Percentiles rank a stretch among this genome's conserved stretches.
Evolutionary conservation across 2,113 vertebrate genomes (phyloP).

Genomic region (Pipra filicauda): DNA sequence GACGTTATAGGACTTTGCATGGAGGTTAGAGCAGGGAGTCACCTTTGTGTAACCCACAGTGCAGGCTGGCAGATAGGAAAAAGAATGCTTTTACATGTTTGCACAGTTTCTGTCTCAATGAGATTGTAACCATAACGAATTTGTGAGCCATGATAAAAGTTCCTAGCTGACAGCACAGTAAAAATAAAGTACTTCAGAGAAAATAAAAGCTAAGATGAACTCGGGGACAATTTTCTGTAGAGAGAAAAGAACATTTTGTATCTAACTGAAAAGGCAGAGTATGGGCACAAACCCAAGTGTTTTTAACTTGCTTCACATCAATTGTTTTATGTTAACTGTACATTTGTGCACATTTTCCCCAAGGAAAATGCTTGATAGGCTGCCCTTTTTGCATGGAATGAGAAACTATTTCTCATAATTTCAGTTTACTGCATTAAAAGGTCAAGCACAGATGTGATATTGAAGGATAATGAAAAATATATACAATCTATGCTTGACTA

Average conservation of each 20-base stretch:
- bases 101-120: background rate
- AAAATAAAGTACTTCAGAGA: background rate
- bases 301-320: background rate
- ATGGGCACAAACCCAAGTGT: background rate
- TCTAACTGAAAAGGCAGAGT: background rate
- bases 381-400: background rate
- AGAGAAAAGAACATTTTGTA: background rate
- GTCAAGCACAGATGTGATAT: background rate
- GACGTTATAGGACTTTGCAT: background rate
- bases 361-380: background rate
- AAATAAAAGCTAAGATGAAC: background rate
- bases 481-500: background rate
- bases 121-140: background rate
- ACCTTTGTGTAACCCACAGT: fast-evolving
- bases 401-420: background rate
- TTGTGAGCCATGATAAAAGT: background rate
- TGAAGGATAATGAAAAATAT: background rate
- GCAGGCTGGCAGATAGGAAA: background rate
- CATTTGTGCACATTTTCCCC: background rate
- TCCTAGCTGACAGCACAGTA: background rate
- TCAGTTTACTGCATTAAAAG: background rate
- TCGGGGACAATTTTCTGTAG: background rate
- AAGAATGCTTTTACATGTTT: background rate
- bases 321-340: background rate
- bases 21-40: background rate